These are phyloP conservation scores for Drosophila arawakana DNA, from an alignment of 1,140 invertebrate species.

Conservation along the genomic window DNA sequence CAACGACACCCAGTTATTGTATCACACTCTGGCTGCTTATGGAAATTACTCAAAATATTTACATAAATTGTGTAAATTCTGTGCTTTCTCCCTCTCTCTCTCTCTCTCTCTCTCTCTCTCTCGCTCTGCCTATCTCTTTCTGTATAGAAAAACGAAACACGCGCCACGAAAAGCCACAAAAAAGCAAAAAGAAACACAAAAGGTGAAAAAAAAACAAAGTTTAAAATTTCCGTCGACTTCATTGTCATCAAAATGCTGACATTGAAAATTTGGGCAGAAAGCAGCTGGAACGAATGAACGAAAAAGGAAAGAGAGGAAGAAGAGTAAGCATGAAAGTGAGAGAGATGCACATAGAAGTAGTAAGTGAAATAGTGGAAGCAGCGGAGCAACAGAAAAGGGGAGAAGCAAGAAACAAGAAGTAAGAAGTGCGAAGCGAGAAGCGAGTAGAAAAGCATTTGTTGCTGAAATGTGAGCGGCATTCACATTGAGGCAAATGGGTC, in stretches of 20 bases:
- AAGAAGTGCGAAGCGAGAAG: background rate
- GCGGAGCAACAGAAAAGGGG: constrained; percentile 14
- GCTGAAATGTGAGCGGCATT: constrained; percentile 68
- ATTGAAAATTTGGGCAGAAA: constrained; percentile 64
- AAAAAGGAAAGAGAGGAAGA: constrained; percentile 18
- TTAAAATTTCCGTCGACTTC: constrained; percentile 58
- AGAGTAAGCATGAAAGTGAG: constrained; percentile 6
- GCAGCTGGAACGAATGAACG: constrained; percentile 35
- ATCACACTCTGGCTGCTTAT: constrained; percentile 48
- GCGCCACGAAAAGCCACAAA: constrained; percentile 38
- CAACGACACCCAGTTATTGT: constrained; percentile 41
- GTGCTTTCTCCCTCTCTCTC: background rate
- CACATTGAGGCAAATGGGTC: constrained; percentile 78
- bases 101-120: too few relatives aligned
- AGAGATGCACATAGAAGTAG: constrained; percentile 18
- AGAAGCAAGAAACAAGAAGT: constrained; percentile 11
- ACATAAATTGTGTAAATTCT: constrained; percentile 65
- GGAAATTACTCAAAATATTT: constrained; percentile 44
- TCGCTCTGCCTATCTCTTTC: constrained; percentile 12
- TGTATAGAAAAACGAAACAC: constrained; percentile 58
- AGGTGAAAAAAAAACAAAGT: constrained; percentile 19
- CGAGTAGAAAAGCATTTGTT: constrained; percentile 22
- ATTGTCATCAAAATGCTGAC: constrained; percentile 72
- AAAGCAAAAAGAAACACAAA: constrained; percentile 5
- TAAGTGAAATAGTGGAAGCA: constrained; percentile 14